Conservation (phyloP, 2,113 vertebrate genomes). For the Eolophus roseicapilla region DNA sequence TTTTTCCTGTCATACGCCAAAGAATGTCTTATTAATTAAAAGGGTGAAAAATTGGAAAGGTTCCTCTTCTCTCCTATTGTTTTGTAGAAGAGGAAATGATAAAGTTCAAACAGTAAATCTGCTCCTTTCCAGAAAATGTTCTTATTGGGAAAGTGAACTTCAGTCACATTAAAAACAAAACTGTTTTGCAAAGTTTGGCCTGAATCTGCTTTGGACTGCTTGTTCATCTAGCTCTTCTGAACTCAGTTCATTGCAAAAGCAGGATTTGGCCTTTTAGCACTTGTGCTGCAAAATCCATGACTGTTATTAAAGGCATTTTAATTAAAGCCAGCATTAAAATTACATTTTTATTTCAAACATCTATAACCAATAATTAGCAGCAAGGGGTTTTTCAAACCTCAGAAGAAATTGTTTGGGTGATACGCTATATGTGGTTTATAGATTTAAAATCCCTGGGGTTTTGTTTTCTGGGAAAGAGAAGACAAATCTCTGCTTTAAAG, state of each 20-base stretch:
- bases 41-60: slow-evolving; percentile 54
- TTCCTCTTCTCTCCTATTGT: slow-evolving; percentile 50
- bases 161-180: slow-evolving; percentile 41
- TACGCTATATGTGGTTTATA: slow-evolving; percentile 66
- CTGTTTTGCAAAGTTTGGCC: neutral
- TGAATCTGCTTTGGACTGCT: neutral
- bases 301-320: slow-evolving; percentile 73
- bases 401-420: slow-evolving; percentile 69
- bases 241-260: neutral
- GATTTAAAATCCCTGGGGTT: slow-evolving; percentile 58
- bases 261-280: slow-evolving; percentile 30
- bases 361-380: slow-evolving; percentile 71
- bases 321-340: slow-evolving; percentile 67
- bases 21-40: slow-evolving; percentile 70
- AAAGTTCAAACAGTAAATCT: slow-evolving; percentile 44
- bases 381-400: slow-evolving; percentile 63
- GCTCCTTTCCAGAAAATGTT: slow-evolving; percentile 47
- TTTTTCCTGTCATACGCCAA: slow-evolving; percentile 64
- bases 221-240: slow-evolving; percentile 28
- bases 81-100: slow-evolving; percentile 60
- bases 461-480: slow-evolving; percentile 59
- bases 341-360: slow-evolving; percentile 52
- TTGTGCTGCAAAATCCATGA: slow-evolving; percentile 55
- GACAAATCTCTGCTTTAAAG: slow-evolving; percentile 26
- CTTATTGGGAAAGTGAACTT: slow-evolving; percentile 48